A percentile compares a stretch with the other conserved stretches of the same genome.
phyloP scores from a whole-genome alignment of 1,140 invertebrate genomes.

The Leptoteleia sp. region DNA sequence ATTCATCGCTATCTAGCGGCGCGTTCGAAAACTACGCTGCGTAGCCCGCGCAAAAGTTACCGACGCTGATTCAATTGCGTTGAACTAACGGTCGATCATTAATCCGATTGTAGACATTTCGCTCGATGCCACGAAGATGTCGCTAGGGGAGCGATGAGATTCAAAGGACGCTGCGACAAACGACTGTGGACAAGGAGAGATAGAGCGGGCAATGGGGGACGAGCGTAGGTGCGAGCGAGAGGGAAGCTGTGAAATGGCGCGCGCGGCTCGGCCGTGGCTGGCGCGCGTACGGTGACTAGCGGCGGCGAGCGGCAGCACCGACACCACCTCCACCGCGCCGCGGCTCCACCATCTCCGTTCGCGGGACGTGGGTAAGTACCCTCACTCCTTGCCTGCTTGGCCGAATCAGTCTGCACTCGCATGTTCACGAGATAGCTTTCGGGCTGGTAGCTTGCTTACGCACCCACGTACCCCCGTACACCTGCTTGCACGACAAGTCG shows the following conservation, averaged over 20 bases:
- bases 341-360: conserved; percentile 70
- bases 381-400: conserved; percentile 75
- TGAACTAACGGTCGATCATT: too few relatives aligned
- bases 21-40: too few relatives aligned
- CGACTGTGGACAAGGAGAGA: too few relatives aligned
- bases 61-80: too few relatives aligned
- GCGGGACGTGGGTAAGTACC: conserved; percentile 78
- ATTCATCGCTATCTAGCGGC: too few relatives aligned
- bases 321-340: conserved; percentile 68
- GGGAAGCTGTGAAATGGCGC: conserved; percentile 35
- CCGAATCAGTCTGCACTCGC: conserved; percentile 80
- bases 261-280: conserved; percentile 73
- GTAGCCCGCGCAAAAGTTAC: too few relatives aligned
- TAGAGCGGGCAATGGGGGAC: too few relatives aligned
- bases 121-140: too few relatives aligned
- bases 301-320: conserved; percentile 52
- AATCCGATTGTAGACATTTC: too few relatives aligned
- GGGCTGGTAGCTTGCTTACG: conserved; percentile 74
- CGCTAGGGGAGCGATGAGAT: too few relatives aligned
- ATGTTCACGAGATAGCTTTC: conserved; percentile 79
- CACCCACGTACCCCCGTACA: conserved; percentile 69
- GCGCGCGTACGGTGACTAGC: conserved; percentile 64
- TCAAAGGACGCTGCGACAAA: too few relatives aligned
- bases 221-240: conserved; percentile 18
- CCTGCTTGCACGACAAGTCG: conserved; percentile 70